phyloP scores from a whole-genome alignment of 2,113 vertebrate genomes.

The Heteronetta atricapilla region DNA sequence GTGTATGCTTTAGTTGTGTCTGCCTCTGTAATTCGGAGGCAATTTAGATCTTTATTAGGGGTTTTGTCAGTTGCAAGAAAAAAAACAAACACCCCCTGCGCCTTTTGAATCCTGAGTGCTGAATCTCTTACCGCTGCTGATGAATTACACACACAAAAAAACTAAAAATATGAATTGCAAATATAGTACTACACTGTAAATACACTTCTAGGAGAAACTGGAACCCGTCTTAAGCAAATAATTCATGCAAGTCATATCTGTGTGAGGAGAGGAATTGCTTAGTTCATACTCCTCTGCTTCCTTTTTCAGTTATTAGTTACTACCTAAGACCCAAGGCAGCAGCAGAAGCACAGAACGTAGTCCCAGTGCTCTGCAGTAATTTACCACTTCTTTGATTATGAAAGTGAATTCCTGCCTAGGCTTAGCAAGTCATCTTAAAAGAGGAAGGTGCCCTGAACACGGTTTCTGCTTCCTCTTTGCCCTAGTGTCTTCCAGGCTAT shows the following conservation, averaged over 20 bases:
- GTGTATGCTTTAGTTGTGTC: neutral
- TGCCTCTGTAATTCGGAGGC: neutral
- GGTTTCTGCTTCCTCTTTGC: neutral
- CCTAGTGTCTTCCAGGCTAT: neutral
- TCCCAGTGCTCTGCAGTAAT: neutral
- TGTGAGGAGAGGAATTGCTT: neutral
- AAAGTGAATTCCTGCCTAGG: neutral
- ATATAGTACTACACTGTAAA: neutral
- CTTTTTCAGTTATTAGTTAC: rapidly evolving
- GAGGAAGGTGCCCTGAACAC: neutral
- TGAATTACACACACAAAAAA: neutral
- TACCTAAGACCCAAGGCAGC: rapidly evolving
- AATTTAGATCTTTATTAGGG: neutral
- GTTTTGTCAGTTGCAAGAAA: neutral
- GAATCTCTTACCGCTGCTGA: neutral
- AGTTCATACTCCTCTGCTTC: neutral
- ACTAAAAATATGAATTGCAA: neutral
- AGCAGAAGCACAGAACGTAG: neutral
- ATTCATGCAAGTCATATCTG: neutral
- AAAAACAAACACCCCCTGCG: neutral
- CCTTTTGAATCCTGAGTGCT: neutral
- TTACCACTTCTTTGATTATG: neutral
- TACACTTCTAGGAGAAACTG: neutral
- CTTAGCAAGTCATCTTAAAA: neutral
- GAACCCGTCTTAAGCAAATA: rapidly evolving